These are phyloP conservation scores for Doris montereyensis DNA, from an alignment of 2,888 invertebrate genomes.

Conservation along the genomic window DNA sequence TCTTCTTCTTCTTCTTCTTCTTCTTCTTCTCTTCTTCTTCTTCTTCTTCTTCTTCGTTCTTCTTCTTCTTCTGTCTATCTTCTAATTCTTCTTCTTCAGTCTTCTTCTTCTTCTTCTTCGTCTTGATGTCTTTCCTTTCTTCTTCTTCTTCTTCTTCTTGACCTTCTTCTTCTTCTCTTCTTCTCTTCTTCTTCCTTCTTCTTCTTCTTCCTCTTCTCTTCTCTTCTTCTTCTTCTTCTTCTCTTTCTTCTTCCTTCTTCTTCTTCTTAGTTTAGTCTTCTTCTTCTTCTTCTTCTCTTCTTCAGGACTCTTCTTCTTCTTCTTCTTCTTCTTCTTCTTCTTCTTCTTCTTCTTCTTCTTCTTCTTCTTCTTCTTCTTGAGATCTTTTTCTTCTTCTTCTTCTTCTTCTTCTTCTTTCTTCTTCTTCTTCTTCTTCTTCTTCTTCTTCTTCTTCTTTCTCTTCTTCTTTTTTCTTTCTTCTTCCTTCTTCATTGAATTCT, in stretches of 20 bases:
- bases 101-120: not conserved
- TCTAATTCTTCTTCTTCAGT: not conserved
- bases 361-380: too few relatives aligned
- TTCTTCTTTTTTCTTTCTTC: too few relatives aligned
- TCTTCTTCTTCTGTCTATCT: conserved; percentile 5
- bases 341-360: too few relatives aligned
- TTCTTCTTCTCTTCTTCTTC: not conserved
- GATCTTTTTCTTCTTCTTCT: too few relatives aligned
- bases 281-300: too few relatives aligned
- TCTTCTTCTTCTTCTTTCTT: too few relatives aligned
- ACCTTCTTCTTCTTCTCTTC: not conserved
- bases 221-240: conserved; percentile 27
- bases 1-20: not conserved
- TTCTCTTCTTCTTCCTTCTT: not conserved
- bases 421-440: too few relatives aligned
- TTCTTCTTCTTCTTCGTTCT: not conserved
- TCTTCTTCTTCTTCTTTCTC: too few relatives aligned
- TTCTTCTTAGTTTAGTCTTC: not conserved
- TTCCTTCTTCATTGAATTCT: too few relatives aligned
- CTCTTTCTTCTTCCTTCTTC: not conserved
- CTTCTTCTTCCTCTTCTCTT: conserved; percentile 18
- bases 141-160: not conserved
- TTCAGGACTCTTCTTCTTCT: too few relatives aligned
- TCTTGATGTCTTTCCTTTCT: conserved; percentile 4
- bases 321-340: too few relatives aligned